Base-by-base conservation (phyloP, 2,888 invertebrate genomes). In the Dromius quadrimaculatus region DNA sequence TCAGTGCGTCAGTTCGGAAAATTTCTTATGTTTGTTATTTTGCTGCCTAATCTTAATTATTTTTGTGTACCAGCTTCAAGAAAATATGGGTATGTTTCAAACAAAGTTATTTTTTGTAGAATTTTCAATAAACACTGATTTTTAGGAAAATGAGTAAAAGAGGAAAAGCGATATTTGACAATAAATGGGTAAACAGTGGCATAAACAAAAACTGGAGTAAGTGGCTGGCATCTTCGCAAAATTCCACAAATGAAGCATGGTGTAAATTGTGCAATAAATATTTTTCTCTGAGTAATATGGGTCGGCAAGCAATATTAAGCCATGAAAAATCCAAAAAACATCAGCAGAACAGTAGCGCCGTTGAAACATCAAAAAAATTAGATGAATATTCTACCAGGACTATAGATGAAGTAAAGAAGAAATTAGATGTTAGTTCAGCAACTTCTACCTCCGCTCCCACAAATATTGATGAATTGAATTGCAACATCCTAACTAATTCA, bases 141-240 rank as follows among this genome's bases (percentile, higher is more conserved):
- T 36, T 36, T 11, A 36, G 36, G 36, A 36, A n/a, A 36, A 36
- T 36, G 36, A 36, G 36, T 36, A 36, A 36, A 11, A 36, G 36
- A 36, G 36, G 36, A 9, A 36, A 36, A 36, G 3, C 36, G 2
- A 36, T 36, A 36, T 36, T 36, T 36, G 36, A 36, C 11, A 9
- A n/a, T 36, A 36, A 36, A 36, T 36, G 36, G 36, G 3, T 36
- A 9, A 36, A 36, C 11, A 36, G 11, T 9, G 36, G 11, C 11
- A 2, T 36, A 5, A 36, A 36, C 11, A 36, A 36, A 5, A 36
- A 36, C 11, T 36, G 36, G 4, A 36, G 36, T 11, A 36, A 36
- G n/a, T 36, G 36, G 36, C 9, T 36, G 36, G 36, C 36, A 36
- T 11, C 36, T 2, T 36, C 36, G 9, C 9, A 36, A 36, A 36